Conservation (phyloP, 37 sponge, comb jelly and placozoan genomes). For the Cliona cf. orientalis region DNA sequence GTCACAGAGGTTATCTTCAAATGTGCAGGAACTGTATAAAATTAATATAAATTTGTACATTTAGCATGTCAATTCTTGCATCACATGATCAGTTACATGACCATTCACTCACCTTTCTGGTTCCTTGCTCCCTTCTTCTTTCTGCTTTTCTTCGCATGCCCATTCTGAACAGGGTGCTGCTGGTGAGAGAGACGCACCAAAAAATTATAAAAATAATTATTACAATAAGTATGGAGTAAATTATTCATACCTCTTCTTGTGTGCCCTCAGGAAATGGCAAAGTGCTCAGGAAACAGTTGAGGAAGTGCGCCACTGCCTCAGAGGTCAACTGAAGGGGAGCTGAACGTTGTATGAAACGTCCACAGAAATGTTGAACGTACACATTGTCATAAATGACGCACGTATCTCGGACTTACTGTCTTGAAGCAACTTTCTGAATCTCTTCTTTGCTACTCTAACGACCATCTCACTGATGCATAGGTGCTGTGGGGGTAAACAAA, state of each 20-base stretch:
- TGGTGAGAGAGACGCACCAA: background rate
- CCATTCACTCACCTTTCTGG: conserved; percentile 3
- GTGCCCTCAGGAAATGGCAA: background rate
- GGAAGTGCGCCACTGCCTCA: conserved; percentile 73
- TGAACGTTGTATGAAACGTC: background rate
- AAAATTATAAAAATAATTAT: no score
- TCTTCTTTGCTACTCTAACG: conserved; percentile 75
- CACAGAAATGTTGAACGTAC: background rate
- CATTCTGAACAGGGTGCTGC: background rate
- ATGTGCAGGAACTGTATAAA: conserved; percentile 20
- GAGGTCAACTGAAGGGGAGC: conserved; percentile 50
- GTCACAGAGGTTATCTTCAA: conserved; percentile 26
- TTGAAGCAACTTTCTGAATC: conserved; percentile 60
- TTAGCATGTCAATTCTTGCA: no score
- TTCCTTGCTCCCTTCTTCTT: conserved; percentile 20
- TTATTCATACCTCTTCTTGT: conserved; percentile 17
- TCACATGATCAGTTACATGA: conserved; percentile 18
- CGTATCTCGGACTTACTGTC: conserved; percentile 35
- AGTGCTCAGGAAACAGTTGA: conserved; percentile 81
- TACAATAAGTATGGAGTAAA: no score
- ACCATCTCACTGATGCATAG: conserved; percentile 89
- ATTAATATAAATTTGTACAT: background rate
- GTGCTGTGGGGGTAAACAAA: conserved; percentile 12
- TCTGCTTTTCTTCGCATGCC: conserved; percentile 40
- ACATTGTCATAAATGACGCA: background rate